Base-by-base conservation (phyloP, 2,888 invertebrate genomes). In the Atrina japonica region DNA sequence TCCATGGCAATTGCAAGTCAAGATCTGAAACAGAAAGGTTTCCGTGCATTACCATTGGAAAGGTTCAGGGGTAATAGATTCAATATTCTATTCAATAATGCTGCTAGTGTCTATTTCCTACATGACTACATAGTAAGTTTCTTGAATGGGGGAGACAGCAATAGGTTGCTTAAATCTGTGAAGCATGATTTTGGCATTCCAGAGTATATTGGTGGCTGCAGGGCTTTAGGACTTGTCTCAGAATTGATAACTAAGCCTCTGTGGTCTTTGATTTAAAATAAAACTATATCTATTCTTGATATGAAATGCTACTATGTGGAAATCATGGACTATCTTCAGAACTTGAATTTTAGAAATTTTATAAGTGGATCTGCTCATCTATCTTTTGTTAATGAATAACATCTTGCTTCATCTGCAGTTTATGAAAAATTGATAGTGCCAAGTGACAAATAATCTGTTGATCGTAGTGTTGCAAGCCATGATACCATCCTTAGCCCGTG, bases 151-250 rank as follows among this genome's bases (percentile, higher is more conserved):
- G 30, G 35, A 14, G 70, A 58, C 18, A 65, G 56, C 25, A 77
- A 77, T 49, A 29, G 67, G 49, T 45, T 66, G 23, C 64, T 75
- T 1, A 64, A 72, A 53, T 50, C 71, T n/a, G 61, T 72, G 47
- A 60, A 58, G 21, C 52, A 53, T 70, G 73, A 77, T 35, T 18
- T 78, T 1, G 61, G 67, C 43, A 55, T 71, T 18, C 55, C 61
- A 29, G 71, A 68, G 21, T 75, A 67, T 47, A 7, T 80, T 7
- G 73, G 73, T 41, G 75, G 73, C 6, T 75, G 75, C 40, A 73
- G 72, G 63, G 73, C 77, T 1, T 47, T 80, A 3, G 80, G 68
- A 25, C 50, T 77, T 11, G 55, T 77, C 16, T 45, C 61, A 41
- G 35, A 64, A 25, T 47, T 73, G 3, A 58, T 76, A 11, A 73